Conservation (phyloP, 2,888 invertebrate species). For the Pardosa pseudoannulata region DNA sequence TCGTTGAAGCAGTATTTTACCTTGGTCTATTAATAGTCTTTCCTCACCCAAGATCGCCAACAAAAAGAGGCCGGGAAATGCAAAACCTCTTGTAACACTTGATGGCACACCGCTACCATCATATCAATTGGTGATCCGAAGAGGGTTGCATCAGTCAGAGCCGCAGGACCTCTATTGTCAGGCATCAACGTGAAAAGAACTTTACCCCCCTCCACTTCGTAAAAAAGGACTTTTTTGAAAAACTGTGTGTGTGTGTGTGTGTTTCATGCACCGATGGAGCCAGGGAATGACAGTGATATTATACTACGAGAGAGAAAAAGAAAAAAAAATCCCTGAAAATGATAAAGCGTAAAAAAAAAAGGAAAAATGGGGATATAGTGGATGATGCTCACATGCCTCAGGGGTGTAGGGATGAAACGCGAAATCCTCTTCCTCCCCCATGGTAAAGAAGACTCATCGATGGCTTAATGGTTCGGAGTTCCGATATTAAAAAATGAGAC, state of each 20-base stretch:
- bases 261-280: constrained; percentile 58
- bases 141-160: constrained; percentile 52
- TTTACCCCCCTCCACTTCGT: background rate
- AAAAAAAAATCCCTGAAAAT: constrained; percentile 26
- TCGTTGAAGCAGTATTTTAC: no score
- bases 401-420: no score
- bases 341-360: constrained; percentile 48
- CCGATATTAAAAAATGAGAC: background rate
- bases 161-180: constrained; percentile 30
- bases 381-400: background rate
- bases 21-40: no score
- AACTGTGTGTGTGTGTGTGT: constrained; percentile 16
- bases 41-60: background rate
- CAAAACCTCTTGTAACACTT: constrained; percentile 46
- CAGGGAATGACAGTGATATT: constrained; percentile 52
- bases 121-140: constrained; percentile 64
- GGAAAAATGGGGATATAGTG: background rate
- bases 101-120: constrained; percentile 52
- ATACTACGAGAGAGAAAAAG: constrained; percentile 32
- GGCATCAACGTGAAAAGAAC: constrained; percentile 18
- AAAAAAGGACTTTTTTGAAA: constrained; percentile 18
- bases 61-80: constrained; percentile 23
- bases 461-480: background rate
- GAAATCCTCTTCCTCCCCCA: no score
- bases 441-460: background rate